phyloP scores from a whole-genome alignment of 2,888 invertebrate genomes.

The Odontocerum albicorne region DNA sequence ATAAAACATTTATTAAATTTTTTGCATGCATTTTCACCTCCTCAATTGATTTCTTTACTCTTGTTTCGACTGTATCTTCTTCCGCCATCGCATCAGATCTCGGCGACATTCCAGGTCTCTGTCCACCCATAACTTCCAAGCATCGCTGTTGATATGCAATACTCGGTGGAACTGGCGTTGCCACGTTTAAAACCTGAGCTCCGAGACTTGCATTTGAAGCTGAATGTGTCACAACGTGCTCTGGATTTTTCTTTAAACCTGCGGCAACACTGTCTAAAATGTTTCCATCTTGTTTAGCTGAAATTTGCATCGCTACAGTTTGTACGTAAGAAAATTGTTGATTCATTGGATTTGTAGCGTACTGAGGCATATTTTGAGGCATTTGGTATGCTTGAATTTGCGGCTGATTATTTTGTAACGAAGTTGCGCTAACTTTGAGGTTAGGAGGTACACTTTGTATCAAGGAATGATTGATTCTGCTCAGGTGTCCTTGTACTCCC shows the following conservation, averaged over 20 bases:
- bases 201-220: conserved; percentile 29
- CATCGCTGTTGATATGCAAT: conserved; percentile 41
- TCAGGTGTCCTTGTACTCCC: conserved; percentile 32
- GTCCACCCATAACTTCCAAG: conserved; percentile 36
- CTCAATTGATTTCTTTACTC: neutral
- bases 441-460: conserved; percentile 10
- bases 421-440: neutral
- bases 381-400: conserved; percentile 7
- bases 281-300: conserved; percentile 12
- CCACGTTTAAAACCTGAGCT: conserved; percentile 34
- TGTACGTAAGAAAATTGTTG: conserved; percentile 13
- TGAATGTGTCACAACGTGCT: conserved; percentile 4
- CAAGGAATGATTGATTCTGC: conserved; percentile 19
- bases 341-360: neutral
- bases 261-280: conserved; percentile 4
- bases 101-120: conserved; percentile 14
- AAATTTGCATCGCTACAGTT: conserved; percentile 15
- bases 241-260: conserved; percentile 1
- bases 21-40: conserved; percentile 26
- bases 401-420: conserved; percentile 1
- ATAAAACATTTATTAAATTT: neutral
- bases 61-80: neutral
- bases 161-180: conserved; percentile 35
- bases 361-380: conserved; percentile 9
- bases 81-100: conserved; percentile 11